These are phyloP conservation scores for Hassar affinis DNA, from an alignment of 2,113 vertebrate species.

Conservation along the genomic window DNA sequence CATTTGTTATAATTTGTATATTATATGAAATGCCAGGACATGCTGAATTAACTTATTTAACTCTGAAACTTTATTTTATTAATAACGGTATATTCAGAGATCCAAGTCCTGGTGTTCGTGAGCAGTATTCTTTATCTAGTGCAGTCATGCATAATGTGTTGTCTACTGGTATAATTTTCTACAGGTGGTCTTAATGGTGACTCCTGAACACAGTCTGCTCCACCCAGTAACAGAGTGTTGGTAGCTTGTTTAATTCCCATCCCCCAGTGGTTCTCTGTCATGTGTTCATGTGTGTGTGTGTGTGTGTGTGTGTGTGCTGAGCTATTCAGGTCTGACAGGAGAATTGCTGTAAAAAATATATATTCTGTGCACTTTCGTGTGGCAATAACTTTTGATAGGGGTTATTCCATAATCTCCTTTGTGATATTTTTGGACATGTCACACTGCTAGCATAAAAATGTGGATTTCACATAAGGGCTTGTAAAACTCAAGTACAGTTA, in stretches of 20 bases:
- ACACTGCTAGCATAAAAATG: not conserved
- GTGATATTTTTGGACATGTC: not conserved
- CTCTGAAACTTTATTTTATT: not conserved
- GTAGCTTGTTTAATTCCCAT: conserved; percentile 6
- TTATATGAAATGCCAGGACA: not conserved
- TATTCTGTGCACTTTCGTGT: not conserved
- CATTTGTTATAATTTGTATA: not conserved
- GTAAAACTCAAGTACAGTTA: not conserved
- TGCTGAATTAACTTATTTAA: not conserved
- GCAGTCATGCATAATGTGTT: not conserved
- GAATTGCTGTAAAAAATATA: too few species aligned
- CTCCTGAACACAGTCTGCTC: conserved; percentile 28
- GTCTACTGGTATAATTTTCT: conserved; percentile 12
- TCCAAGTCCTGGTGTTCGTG: not conserved
- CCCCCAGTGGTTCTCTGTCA: conserved; percentile 6
- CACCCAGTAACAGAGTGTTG: conserved; percentile 18
- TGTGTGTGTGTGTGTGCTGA: not conserved
- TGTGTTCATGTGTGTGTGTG: not conserved
- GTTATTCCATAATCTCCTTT: not conserved
- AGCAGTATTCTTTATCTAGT: not conserved
- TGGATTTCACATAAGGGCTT: not conserved
- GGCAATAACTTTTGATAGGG: not conserved
- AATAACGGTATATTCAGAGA: not conserved
- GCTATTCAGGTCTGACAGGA: conserved; percentile 4
- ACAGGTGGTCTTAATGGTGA: conserved; percentile 25